Percentiles rank a stretch among this genome's conserved stretches.
Evolutionary conservation across 2,113 vertebrate species (phyloP).

Genomic region (Psephotus haematonotus): DNA sequence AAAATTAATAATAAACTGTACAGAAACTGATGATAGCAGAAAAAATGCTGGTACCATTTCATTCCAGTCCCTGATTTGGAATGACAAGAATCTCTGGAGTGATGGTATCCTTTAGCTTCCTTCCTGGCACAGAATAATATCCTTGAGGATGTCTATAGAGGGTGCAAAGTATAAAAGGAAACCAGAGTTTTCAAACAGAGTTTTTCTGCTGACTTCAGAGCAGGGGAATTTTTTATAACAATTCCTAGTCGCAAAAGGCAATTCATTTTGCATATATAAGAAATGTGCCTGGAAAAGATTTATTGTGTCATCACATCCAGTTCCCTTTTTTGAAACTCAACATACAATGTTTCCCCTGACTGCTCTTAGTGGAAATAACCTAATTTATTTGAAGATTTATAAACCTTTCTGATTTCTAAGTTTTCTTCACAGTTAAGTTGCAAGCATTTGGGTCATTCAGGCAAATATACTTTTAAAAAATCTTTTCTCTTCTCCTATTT

Average conservation of each 20-base stretch:
- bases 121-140: conserved; percentile 52
- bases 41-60: conserved; percentile 12
- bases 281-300: not conserved
- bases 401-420: not conserved
- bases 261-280: conserved; percentile 46
- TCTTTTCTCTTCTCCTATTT: not conserved
- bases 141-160: conserved; percentile 67
- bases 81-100: conserved; percentile 60
- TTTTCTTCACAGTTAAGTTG: not conserved
- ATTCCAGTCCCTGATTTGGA: conserved; percentile 22
- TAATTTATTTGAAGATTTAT: not conserved
- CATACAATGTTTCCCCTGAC: not conserved
- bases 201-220: conserved; percentile 73
- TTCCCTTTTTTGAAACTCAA: not conserved
- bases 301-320: not conserved
- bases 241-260: conserved; percentile 68
- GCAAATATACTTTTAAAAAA: not conserved
- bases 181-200: conserved; percentile 71
- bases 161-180: conserved; percentile 67
- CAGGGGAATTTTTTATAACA: conserved; percentile 70
- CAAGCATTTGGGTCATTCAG: not conserved
- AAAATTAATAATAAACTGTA: conserved; percentile 56
- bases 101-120: conserved; percentile 60
- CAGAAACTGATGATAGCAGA: conserved; percentile 37
- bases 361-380: not conserved